phyloP scores from a whole-genome alignment of 1,140 invertebrate species.

The Eriocheir sinensis region DNA sequence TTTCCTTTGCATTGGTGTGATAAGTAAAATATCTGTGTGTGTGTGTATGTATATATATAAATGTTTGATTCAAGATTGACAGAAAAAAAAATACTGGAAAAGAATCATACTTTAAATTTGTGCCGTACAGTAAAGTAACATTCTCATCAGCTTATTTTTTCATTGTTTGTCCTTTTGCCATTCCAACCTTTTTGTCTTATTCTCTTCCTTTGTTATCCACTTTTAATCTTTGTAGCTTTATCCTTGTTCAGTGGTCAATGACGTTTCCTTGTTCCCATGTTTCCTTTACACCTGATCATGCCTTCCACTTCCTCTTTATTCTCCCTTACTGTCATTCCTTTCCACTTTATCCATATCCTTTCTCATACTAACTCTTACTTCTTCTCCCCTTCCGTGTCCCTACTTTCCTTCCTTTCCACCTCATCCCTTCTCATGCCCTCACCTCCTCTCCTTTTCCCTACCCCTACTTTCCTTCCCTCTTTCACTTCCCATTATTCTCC shows the following conservation, averaged over 20 bases:
- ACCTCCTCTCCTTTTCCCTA: background rate
- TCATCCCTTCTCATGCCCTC: background rate
- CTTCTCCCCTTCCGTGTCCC: background rate
- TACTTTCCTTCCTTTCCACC: background rate
- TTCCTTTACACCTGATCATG: background rate
- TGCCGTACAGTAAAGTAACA: no score
- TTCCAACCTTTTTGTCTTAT: constrained; percentile 26
- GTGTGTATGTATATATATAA: no score
- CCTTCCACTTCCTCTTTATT: background rate
- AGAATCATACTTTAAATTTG: no score
- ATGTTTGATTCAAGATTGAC: constrained; percentile 48
- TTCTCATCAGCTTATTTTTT: constrained; percentile 72
- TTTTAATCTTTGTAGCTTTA: background rate
- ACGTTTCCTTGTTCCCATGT: background rate
- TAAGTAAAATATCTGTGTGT: background rate
- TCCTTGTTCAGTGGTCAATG: background rate
- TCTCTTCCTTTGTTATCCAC: constrained; percentile 42
- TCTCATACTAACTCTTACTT: no score
- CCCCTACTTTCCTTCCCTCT: background rate
- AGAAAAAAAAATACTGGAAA: no score
- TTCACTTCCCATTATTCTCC: background rate
- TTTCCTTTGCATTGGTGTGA: no score
- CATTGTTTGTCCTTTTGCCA: constrained; percentile 49
- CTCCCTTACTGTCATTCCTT: background rate
- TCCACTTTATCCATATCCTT: background rate